Percentiles rank a stretch among this genome's conserved stretches.
Evolutionary conservation across 2,888 invertebrate species (phyloP).

Genomic region (Epistrophe eligans): DNA sequence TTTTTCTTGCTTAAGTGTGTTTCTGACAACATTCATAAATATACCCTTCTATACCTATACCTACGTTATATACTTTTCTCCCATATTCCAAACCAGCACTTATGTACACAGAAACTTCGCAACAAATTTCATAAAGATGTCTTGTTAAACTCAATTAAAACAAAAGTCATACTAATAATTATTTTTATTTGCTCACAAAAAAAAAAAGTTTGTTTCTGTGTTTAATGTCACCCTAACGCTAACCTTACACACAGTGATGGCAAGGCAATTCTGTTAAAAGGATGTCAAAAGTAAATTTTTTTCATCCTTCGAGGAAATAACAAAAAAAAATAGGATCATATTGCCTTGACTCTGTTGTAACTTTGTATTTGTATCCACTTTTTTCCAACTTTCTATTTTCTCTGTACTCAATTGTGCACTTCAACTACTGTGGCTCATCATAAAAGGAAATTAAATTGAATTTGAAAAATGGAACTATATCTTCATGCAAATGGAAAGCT

Average conservation of each 20-base stretch:
- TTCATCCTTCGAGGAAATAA: not conserved
- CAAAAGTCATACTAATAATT: conserved; percentile 1
- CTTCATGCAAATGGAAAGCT: conserved; percentile 23
- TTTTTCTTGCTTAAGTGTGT: not conserved
- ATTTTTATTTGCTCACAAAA: not conserved
- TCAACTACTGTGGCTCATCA: conserved; percentile 23
- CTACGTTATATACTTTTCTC: not conserved
- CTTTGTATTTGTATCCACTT: not conserved
- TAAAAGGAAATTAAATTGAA: conserved; percentile 53
- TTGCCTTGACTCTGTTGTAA: conserved; percentile 24
- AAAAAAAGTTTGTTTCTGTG: not conserved
- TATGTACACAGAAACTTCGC: not conserved
- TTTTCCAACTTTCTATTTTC: conserved; percentile 1
- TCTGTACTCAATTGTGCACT: conserved; percentile 18
- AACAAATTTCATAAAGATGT: not conserved
- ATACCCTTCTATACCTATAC: not conserved
- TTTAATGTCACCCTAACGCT: conserved; percentile 3
- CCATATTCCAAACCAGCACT: not conserved
- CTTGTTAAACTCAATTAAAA: conserved; percentile 28
- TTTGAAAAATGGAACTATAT: not conserved
- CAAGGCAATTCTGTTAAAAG: not conserved
- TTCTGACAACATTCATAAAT: not conserved
- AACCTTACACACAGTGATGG: not conserved
- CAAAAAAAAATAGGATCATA: not conserved
- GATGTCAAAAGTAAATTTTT: conserved; percentile 10